Base-by-base conservation (phyloP, 2,113 vertebrate genomes). In the Poecile atricapillus region DNA sequence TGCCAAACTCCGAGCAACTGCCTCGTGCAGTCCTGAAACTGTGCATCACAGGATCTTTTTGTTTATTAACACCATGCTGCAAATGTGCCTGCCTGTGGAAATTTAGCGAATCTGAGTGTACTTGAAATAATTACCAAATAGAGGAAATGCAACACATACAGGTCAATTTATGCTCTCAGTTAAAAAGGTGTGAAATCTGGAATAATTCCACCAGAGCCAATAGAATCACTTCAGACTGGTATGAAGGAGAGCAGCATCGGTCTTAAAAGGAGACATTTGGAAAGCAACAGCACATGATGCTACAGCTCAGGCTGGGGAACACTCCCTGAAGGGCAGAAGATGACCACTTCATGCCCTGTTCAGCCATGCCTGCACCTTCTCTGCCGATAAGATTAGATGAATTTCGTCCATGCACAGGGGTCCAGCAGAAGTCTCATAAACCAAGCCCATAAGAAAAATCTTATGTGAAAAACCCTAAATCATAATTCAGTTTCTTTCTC, bases 121-220 rank as follows among this genome's bases (percentile, higher is more conserved):
- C 95, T 96, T 93, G 88, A 95, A 96, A 81, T 96, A 96, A 95
- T 96, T 83, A 91, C 95, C 95, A 86, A 94, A 92, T 3, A 92
- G 93, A 97, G 95, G 93, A 97, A 97, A 97, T 97, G 94, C 95
- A 95, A 96, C 95, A 95, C 95, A 84, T 94, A 79, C 77, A 43
- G 95, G 95, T 96, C 96, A 94, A 94, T 94, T 93, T 96, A 89
- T 96, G 94, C 86, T 96, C 88, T 96, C 95, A 89, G 93, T 94
- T 96, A 96, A 95, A 97, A 94, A 93, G 95, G 94, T 95, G 94
- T 96, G 96, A 97, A 96, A 92, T 93, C 94, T 94, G 94, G 95
- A 96, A 94, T 95, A 96, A 95, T 94, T 96, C 95, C 94, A 96
- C 83, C 76, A 30, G 25, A 96, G 83, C 92, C 86, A 96, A 92